These are phyloP conservation scores for Rousettus madagascariensis DNA, from an alignment of 2,797 vertebrate species.

Conservation along the genomic window DNA sequence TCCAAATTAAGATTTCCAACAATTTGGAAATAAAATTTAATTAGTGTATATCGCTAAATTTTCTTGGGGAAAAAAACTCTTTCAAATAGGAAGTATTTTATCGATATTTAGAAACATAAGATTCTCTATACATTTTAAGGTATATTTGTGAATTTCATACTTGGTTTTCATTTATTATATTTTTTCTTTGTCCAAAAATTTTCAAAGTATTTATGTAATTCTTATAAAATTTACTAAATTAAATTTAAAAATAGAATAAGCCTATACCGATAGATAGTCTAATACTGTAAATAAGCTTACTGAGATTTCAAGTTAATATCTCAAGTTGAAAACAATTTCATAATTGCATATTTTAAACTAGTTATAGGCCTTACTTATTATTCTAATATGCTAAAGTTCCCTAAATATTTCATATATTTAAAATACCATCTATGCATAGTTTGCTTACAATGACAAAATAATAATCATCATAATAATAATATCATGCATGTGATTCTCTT, in stretches of 20 bases:
- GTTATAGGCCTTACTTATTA: not conserved
- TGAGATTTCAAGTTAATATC: not conserved
- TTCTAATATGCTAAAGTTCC: not conserved
- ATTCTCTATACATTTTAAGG: conserved; percentile 25
- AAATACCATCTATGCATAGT: not conserved
- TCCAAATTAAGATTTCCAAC: not conserved
- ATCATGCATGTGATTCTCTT: not conserved
- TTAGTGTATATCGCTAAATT: not conserved
- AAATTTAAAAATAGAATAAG: not conserved
- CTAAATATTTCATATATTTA: not conserved
- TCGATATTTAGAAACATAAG: not conserved
- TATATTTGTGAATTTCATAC: not conserved
- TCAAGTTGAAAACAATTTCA: not conserved
- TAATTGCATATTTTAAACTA: not conserved
- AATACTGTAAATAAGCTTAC: not conserved
- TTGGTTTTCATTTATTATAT: not conserved
- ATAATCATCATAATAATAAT: not conserved
- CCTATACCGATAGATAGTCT: not conserved
- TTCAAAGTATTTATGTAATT: not conserved
- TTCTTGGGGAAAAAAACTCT: not conserved
- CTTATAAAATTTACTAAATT: not conserved
- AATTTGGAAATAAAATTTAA: conserved; percentile 15
- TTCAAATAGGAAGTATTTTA: not conserved
- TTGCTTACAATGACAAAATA: not conserved
- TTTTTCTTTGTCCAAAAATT: not conserved